Evolutionary conservation across 1,140 invertebrate genomes (phyloP).

Genomic region (Atta cephalotes): DNA sequence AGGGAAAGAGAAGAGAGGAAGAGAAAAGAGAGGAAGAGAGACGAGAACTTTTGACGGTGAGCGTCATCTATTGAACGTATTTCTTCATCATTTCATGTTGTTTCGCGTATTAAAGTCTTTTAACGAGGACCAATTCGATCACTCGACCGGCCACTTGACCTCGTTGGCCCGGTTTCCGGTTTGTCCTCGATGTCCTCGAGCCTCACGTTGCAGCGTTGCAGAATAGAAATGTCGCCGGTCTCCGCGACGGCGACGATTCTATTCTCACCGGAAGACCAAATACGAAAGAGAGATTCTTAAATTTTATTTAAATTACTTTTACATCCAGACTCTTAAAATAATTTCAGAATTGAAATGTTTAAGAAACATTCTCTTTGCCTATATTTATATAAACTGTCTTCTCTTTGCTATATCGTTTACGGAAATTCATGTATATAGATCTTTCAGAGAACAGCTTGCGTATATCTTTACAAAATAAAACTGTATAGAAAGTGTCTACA

Average conservation of each 20-base stretch:
- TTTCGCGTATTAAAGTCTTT: slow-evolving; percentile 71
- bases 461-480: neutral
- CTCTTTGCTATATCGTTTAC: neutral
- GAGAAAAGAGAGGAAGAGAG: neutral
- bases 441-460: neutral
- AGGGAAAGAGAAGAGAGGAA: neutral
- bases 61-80: slow-evolving; percentile 19
- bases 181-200: slow-evolving; percentile 51
- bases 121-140: slow-evolving; percentile 68
- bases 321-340: neutral
- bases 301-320: neutral
- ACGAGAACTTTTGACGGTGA: slow-evolving; percentile 12
- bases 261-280: slow-evolving; percentile 47
- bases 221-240: neutral
- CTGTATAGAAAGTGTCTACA: neutral
- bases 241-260: neutral
- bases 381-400: neutral
- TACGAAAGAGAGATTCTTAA: neutral
- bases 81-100: slow-evolving; percentile 12
- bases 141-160: slow-evolving; percentile 67
- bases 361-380: neutral
- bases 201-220: neutral
- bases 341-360: neutral
- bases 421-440: neutral
- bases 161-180: slow-evolving; percentile 74